Evolutionary conservation across 30 jellyfish, hydroid and myxozoan species (phyloP).

Genomic region (Turritopsis dohrnii): DNA sequence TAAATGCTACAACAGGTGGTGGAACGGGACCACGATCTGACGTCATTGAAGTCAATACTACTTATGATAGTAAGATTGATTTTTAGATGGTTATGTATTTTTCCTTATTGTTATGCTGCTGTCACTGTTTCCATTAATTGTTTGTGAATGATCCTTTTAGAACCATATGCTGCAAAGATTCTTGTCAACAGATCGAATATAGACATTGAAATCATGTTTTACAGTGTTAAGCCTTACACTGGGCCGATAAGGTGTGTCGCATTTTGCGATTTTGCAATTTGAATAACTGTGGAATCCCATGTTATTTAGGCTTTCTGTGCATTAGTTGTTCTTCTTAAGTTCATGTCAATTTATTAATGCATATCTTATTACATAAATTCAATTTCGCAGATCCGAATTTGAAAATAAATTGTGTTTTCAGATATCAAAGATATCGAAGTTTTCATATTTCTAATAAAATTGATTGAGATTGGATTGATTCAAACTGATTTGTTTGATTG

Average conservation of each 20-base stretch:
- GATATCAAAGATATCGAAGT: no score
- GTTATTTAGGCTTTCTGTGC: no score
- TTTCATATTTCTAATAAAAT: no score
- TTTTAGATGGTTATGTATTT: background rate
- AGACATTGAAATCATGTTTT: background rate
- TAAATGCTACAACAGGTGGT: conserved; percentile 59
- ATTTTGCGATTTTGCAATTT: background rate
- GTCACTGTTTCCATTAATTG: no score
- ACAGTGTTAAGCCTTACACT: background rate
- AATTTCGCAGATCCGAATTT: no score
- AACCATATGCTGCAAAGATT: background rate
- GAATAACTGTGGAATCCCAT: background rate
- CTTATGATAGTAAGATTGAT: background rate
- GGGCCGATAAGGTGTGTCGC: conserved; percentile 17
- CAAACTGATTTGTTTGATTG: no score
- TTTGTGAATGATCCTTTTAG: background rate
- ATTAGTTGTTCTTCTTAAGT: background rate
- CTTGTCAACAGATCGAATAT: background rate
- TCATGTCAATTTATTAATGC: background rate
- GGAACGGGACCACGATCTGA: conserved; percentile 39
- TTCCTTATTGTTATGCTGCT: background rate
- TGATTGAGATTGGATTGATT: no score
- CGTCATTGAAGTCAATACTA: background rate
- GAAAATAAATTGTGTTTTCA: no score
- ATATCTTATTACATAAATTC: no score